Evolutionary conservation across 2,888 invertebrate genomes (phyloP).

Genomic region (Oscheius sp.): DNA sequence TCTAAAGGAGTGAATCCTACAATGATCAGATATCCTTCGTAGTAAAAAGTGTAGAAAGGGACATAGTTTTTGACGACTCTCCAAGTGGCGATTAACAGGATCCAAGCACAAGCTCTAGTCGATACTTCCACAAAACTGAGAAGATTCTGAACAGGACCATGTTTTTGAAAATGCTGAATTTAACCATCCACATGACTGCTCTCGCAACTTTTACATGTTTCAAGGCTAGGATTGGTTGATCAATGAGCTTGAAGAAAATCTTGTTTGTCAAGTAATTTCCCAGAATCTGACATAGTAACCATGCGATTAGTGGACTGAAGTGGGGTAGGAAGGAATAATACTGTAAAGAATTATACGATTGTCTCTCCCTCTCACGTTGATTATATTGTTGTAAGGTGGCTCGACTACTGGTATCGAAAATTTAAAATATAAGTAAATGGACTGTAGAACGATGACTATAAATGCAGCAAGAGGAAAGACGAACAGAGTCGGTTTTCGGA

Average conservation of each 20-base stretch:
- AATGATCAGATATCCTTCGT: conserved; percentile 27
- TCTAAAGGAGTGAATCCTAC: not conserved
- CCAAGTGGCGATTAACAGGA: conserved; percentile 9
- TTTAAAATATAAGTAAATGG: too few species aligned
- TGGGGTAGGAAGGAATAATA: too few species aligned
- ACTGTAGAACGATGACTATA: not conserved
- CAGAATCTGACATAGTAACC: conserved; percentile 9
- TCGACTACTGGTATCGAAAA: too few species aligned
- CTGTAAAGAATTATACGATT: too few species aligned
- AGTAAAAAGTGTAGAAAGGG: conserved; percentile 4
- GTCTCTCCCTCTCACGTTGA: too few species aligned
- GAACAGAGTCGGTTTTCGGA: conserved; percentile 4
- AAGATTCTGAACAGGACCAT: not conserved
- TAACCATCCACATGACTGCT: not conserved
- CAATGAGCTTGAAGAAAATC: conserved; percentile 5
- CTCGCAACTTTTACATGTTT: not conserved
- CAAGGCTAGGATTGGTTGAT: not conserved
- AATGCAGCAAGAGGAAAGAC: not conserved
- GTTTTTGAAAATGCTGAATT: not conserved
- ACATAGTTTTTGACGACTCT: conserved; percentile 1
- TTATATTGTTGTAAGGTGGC: too few species aligned
- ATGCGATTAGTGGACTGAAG: not conserved
- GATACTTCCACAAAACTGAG: conserved; percentile 7
- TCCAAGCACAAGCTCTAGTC: conserved; percentile 13
- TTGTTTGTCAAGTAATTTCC: not conserved